A percentile compares a stretch with the other conserved stretches of the same genome.
phyloP scores from a whole-genome alignment of 2,888 invertebrate genomes.

The Chaitophorus viminalis region DNA sequence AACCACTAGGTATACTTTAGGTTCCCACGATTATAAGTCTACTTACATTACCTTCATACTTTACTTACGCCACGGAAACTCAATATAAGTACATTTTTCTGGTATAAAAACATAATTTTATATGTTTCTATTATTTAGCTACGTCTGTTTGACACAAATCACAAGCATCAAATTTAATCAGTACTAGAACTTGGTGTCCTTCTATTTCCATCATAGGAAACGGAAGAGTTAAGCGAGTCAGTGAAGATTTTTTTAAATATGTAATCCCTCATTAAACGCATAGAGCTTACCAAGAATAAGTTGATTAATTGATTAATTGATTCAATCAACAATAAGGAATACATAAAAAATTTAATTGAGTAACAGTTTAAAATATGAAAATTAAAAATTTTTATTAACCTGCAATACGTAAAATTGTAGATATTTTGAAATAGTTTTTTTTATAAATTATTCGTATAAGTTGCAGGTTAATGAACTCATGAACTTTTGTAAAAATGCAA shows the following conservation, averaged over 20 bases:
- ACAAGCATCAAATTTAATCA: conserved; percentile 49
- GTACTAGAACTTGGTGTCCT: conserved; percentile 39
- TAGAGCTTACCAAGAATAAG: conserved; percentile 13
- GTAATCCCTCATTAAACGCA: conserved; percentile 25
- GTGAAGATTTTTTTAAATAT: conserved; percentile 29
- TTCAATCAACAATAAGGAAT: not conserved
- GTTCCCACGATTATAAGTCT: conserved; percentile 49
- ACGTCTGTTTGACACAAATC: conserved; percentile 48
- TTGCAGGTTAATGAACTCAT: too few species aligned
- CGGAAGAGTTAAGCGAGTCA: conserved; percentile 38
- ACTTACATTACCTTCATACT: conserved; percentile 43
- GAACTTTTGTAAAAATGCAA: too few species aligned
- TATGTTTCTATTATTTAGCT: conserved; percentile 48
- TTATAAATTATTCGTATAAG: too few species aligned
- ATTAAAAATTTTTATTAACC: not conserved
- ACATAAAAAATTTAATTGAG: not conserved
- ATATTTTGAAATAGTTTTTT: not conserved
- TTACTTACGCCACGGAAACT: conserved; percentile 25
- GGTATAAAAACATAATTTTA: conserved; percentile 37
- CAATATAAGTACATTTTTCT: conserved; percentile 43
- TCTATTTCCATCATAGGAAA: conserved; percentile 50
- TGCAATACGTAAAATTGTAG: not conserved
- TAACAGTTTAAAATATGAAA: not conserved
- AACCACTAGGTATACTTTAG: too few species aligned
- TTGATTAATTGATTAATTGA: conserved; percentile 1